These are phyloP conservation scores for Dryococelus australis DNA, from an alignment of 2,888 invertebrate species.

Conservation along the genomic window DNA sequence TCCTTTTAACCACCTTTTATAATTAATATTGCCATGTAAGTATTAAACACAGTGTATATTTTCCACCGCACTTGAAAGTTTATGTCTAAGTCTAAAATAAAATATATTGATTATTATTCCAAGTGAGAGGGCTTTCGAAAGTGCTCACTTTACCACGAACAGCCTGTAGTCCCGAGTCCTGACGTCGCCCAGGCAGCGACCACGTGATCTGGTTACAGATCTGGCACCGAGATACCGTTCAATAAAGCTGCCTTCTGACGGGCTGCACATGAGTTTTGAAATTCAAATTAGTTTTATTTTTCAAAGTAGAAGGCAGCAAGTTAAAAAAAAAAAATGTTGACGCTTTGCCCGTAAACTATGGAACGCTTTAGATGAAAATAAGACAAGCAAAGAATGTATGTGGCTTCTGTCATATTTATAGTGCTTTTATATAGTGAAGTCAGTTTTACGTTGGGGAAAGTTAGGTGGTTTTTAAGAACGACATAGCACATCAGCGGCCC, in stretches of 20 bases:
- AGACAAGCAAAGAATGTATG: not conserved
- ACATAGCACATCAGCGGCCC: no score
- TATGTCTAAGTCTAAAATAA: no score
- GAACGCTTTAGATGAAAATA: not conserved
- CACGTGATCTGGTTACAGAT: not conserved
- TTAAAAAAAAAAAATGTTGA: not conserved
- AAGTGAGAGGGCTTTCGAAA: no score
- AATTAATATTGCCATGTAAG: no score
- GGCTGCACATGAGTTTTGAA: not conserved
- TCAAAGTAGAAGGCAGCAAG: not conserved
- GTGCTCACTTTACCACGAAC: no score
- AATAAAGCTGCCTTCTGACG: not conserved
- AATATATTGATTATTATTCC: no score
- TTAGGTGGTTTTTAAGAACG: no score
- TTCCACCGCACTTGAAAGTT: no score
- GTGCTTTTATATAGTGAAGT: not conserved
- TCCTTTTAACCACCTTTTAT: no score
- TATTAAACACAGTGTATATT: no score
- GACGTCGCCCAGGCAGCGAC: not conserved
- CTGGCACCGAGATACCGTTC: not conserved
- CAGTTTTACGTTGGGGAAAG: not conserved
- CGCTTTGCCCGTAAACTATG: not conserved
- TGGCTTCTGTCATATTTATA: not conserved
- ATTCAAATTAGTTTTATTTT: conserved; percentile 10
- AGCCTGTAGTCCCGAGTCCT: not conserved